A percentile compares a stretch with the other conserved stretches of the same genome.
phyloP scores from a whole-genome alignment of 2,113 vertebrate species.

The Corythornis vintsioides region DNA sequence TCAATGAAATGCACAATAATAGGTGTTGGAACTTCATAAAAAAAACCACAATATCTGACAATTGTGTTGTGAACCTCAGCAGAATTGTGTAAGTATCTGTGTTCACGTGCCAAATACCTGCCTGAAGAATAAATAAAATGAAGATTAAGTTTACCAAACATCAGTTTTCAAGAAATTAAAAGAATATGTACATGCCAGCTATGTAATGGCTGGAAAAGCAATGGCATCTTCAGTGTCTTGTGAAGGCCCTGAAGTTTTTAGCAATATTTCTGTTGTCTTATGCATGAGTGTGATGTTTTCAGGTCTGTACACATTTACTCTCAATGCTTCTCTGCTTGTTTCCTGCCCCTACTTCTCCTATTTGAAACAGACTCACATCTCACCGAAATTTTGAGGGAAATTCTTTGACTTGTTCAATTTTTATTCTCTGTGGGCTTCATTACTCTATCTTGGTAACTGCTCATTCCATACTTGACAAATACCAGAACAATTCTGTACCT shows the following conservation, averaged over 20 bases:
- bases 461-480: not conserved
- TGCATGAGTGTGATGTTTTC: not conserved
- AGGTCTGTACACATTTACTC: not conserved
- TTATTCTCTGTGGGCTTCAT: not conserved
- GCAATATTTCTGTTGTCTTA: not conserved
- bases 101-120: not conserved
- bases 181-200: rapidly evolving
- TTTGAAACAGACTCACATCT: not conserved
- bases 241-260: not conserved
- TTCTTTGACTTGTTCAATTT: not conserved
- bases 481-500: not conserved
- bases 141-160: not conserved
- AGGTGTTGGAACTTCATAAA: not conserved
- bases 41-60: not conserved
- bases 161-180: not conserved
- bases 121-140: not conserved
- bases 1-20: not conserved
- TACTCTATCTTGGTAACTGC: not conserved
- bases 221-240: not conserved
- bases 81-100: not conserved
- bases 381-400: not conserved
- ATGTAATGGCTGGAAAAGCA: rapidly evolving
- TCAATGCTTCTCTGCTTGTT: not conserved
- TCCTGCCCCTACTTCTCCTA: not conserved
- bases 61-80: not conserved